Evolutionary conservation across 2,797 vertebrate genomes (phyloP).

Genomic region (Columba guinea): DNA sequence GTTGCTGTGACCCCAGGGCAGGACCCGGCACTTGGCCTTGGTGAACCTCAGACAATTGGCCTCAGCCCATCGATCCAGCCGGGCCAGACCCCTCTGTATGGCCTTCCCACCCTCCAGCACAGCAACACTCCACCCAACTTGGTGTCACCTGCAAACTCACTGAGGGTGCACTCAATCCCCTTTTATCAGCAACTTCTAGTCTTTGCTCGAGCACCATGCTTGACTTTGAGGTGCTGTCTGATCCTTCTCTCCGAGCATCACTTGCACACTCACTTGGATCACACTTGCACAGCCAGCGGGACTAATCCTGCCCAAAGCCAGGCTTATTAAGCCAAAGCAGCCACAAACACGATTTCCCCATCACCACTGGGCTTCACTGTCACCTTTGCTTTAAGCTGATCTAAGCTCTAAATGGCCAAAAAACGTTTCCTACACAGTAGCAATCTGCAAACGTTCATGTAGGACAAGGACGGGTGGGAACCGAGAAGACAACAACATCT

Average conservation of each 20-base stretch:
- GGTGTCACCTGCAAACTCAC: no score
- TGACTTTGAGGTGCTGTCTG: background rate
- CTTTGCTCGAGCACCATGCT: rapidly evolving
- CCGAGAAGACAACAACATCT: background rate
- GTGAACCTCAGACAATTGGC: no score
- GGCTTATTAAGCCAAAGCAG: background rate
- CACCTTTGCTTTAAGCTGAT: background rate
- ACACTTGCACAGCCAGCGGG: rapidly evolving
- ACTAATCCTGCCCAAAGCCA: background rate
- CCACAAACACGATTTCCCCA: background rate
- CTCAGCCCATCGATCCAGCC: no score
- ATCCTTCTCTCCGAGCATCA: background rate
- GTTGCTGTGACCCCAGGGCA: no score
- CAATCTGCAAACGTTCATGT: background rate
- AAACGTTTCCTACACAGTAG: rapidly evolving
- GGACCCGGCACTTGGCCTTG: no score
- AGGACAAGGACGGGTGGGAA: background rate
- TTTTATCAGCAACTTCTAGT: background rate
- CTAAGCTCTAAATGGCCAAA: background rate
- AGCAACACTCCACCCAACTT: no score
- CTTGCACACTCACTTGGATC: background rate
- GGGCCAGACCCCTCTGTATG: no score
- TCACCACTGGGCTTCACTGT: background rate
- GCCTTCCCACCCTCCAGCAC: no score
- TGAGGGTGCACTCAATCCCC: no score